Conservation (phyloP, 2,888 invertebrate genomes). For the Tenthredo scrophulariae region DNA sequence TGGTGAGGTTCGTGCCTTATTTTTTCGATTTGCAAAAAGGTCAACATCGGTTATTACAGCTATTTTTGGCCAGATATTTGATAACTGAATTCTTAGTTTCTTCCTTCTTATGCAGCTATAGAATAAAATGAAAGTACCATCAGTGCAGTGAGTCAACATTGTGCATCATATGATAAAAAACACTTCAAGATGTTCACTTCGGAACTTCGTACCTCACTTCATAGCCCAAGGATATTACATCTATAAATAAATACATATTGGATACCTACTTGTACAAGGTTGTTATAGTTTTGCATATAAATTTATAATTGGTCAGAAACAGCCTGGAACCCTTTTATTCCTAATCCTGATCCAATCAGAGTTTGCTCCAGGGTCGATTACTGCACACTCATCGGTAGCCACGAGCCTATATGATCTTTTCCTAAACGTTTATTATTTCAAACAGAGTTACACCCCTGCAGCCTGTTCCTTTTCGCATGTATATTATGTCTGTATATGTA, state of each 20-base stretch:
- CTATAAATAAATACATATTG: conserved; percentile 23
- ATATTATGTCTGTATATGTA: conserved; percentile 28
- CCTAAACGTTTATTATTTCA: conserved; percentile 60
- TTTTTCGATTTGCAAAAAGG: neutral
- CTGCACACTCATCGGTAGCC: conserved; percentile 10
- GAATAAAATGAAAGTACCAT: neutral
- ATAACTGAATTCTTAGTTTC: neutral
- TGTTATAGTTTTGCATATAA: conserved; percentile 27
- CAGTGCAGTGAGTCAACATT: neutral
- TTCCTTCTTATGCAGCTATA: neutral
- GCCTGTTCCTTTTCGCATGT: conserved; percentile 53
- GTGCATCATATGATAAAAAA: neutral
- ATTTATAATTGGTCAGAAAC: conserved; percentile 44
- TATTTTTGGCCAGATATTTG: neutral
- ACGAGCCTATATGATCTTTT: conserved; percentile 47
- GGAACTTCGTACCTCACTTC: neutral
- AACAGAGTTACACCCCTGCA: conserved; percentile 55
- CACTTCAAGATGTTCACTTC: neutral
- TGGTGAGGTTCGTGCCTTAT: neutral
- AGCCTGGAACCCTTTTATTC: conserved; percentile 60
- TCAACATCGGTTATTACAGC: neutral
- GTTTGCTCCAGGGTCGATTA: conserved; percentile 47
- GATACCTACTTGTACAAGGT: neutral
- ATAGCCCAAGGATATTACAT: neutral
- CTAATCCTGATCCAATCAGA: conserved; percentile 68